Evolutionary conservation across 2,113 vertebrate species (phyloP).

Genomic region (Tichodroma muraria): DNA sequence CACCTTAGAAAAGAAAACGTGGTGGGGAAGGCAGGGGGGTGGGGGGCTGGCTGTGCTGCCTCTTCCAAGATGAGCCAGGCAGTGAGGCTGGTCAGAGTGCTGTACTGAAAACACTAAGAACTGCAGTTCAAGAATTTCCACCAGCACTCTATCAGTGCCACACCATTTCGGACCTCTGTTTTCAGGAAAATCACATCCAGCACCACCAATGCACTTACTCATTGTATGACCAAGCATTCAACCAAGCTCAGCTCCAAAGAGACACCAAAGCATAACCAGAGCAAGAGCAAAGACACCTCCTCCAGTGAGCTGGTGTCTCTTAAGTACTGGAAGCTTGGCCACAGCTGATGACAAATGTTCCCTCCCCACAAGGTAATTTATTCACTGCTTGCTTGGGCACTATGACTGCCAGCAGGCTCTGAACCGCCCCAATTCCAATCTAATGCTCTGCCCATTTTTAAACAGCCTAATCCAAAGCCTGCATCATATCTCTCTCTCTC

Average conservation of each 20-base stretch:
- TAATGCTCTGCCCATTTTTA: not conserved
- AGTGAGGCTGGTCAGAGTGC: not conserved
- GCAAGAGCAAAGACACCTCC: not conserved
- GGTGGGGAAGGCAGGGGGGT: not conserved
- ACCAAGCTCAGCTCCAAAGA: not conserved
- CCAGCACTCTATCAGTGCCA: not conserved
- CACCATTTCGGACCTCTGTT: not conserved
- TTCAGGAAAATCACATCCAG: not conserved
- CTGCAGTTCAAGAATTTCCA: not conserved
- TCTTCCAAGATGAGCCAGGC: not conserved
- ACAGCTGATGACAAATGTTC: not conserved
- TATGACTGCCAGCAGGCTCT: rapidly evolving
- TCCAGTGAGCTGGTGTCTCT: not conserved
- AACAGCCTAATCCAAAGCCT: not conserved
- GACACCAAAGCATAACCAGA: not conserved
- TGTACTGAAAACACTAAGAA: not conserved
- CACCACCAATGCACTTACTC: not conserved
- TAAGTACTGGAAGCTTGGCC: rapidly evolving
- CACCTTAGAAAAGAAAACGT: not conserved
- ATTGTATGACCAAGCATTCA: not conserved
- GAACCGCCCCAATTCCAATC: not conserved
- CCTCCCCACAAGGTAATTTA: not conserved
- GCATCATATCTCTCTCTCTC: not conserved
- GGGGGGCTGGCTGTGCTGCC: too few relatives aligned
- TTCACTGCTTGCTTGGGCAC: not conserved